Conservation (phyloP, 2,113 vertebrate species). For the Osmerus eperlanus region DNA sequence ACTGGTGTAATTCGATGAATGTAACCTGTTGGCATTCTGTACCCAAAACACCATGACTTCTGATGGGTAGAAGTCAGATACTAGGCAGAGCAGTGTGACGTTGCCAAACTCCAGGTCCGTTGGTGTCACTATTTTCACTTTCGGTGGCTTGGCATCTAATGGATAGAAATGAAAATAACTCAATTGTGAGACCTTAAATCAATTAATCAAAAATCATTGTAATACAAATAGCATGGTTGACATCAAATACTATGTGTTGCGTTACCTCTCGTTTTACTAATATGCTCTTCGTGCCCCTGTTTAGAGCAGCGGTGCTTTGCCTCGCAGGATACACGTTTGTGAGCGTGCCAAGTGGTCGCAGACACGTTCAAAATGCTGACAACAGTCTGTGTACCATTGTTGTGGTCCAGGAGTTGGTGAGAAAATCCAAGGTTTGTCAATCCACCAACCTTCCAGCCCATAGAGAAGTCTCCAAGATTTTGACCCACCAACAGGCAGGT, state of each 20-base stretch:
- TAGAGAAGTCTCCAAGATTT: conserved; percentile 40
- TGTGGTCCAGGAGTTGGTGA: conserved; percentile 13
- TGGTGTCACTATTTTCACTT: conserved; percentile 49
- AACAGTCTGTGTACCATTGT: conserved; percentile 60
- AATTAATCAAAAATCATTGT: background rate
- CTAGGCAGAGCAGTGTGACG: conserved; percentile 47
- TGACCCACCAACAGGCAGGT: conserved; percentile 58
- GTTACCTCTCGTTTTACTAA: conserved; percentile 56
- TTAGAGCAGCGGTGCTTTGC: conserved; percentile 52
- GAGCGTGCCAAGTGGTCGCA: conserved; percentile 37
- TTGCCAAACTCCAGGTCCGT: conserved; percentile 16
- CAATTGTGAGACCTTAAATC: background rate
- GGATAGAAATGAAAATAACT: conserved; percentile 2
- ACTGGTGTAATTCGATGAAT: conserved; percentile 40
- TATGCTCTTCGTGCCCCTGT: conserved; percentile 3
- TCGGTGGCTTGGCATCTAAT: conserved; percentile 40
- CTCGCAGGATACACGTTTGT: conserved; percentile 56
- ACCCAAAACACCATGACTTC: conserved; percentile 59
- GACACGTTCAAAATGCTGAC: conserved; percentile 41
- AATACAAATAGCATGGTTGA: no score
- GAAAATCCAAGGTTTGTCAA: accelerated
- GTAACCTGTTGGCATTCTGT: conserved; percentile 36
- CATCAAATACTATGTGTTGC: no score
- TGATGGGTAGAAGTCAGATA: conserved; percentile 60
- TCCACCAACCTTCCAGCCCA: conserved; percentile 58